These are phyloP conservation scores for Paraescarpia echinospica DNA, from an alignment of 1,140 invertebrate species.

Conservation along the genomic window DNA sequence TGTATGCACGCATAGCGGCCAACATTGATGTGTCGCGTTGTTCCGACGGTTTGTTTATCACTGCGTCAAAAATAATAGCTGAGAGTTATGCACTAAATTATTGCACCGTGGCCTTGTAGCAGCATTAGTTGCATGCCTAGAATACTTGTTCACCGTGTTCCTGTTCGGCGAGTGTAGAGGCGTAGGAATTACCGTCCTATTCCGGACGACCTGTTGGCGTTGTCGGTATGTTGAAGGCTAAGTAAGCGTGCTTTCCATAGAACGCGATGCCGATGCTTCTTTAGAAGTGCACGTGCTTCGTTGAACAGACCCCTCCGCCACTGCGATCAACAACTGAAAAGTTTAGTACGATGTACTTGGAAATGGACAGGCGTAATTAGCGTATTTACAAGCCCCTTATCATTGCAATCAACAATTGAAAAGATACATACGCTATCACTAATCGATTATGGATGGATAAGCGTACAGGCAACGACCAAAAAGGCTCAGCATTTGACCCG, in stretches of 20 bases:
- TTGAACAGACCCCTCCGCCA: not conserved
- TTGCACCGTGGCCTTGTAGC: not conserved
- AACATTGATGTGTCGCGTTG: not conserved
- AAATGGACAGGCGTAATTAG: not conserved
- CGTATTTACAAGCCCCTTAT: not conserved
- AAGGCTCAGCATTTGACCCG: no score
- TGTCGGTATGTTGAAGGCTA: not conserved
- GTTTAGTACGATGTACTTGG: not conserved
- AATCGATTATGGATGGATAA: not conserved
- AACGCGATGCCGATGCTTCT: not conserved
- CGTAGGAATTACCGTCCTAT: not conserved
- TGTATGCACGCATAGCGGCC: not conserved
- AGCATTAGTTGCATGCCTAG: not conserved
- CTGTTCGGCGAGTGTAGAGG: not conserved
- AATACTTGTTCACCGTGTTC: not conserved
- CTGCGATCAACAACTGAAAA: no score
- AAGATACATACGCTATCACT: not conserved
- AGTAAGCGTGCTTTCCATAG: no score
- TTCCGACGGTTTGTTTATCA: not conserved
- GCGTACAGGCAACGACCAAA: no score
- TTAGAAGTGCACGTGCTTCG: not conserved
- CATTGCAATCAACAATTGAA: not conserved
- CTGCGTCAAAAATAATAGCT: not conserved
- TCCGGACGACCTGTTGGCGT: not conserved
- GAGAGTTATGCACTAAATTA: not conserved